These are phyloP conservation scores for Allophyes oxyacanthae DNA, from an alignment of 2,888 invertebrate species.

Conservation along the genomic window DNA sequence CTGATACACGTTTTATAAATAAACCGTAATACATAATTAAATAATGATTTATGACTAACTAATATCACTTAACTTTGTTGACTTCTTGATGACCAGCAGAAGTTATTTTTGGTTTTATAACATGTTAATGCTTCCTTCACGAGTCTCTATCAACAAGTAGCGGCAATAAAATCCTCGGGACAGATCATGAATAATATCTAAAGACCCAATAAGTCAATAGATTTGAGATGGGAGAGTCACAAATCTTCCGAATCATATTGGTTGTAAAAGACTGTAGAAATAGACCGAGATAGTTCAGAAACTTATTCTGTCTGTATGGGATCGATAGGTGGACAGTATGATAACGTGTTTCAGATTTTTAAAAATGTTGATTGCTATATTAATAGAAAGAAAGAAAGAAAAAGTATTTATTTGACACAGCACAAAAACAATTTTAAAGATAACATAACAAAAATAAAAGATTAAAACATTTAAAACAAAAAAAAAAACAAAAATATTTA, in stretches of 20 bases:
- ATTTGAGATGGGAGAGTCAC: slow-evolving; percentile 22
- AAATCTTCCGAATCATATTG: slow-evolving; percentile 37
- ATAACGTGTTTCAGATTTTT: no score
- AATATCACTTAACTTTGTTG: not conserved
- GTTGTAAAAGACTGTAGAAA: slow-evolving; percentile 8
- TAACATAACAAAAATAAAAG: no score
- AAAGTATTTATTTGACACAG: no score
- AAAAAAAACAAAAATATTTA: no score
- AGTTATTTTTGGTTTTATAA: slow-evolving; percentile 2
- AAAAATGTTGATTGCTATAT: no score
- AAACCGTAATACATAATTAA: not conserved
- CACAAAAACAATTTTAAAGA: no score
- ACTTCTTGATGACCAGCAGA: not conserved
- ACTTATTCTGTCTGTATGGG: no score
- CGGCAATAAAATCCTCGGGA: slow-evolving; percentile 14
- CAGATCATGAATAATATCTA: slow-evolving; percentile 32
- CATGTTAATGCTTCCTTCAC: slow-evolving; percentile 13
- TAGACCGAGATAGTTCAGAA: not conserved
- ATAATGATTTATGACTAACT: not conserved
- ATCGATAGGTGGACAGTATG: no score
- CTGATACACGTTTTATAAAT: no score
- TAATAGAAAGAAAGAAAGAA: no score
- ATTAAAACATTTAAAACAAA: no score
- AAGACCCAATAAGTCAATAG: slow-evolving; percentile 35
- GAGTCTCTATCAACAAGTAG: slow-evolving; percentile 36